phyloP scores from a whole-genome alignment of 1,140 invertebrate species.

The Pissodes strobi region DNA sequence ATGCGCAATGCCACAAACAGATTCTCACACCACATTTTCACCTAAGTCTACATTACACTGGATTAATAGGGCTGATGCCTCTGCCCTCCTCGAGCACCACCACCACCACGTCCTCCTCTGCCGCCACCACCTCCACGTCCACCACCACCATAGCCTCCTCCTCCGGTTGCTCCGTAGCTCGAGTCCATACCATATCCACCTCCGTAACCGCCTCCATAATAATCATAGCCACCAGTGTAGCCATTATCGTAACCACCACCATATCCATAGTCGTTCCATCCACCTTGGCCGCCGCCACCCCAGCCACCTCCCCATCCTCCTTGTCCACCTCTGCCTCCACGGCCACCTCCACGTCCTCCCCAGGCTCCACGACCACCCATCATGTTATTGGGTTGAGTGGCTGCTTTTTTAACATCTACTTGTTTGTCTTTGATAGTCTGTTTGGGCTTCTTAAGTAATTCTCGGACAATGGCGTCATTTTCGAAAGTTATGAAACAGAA shows the following conservation, averaged over 20 bases:
- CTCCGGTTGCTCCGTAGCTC: constrained; percentile 10
- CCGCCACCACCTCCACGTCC: constrained; percentile 12
- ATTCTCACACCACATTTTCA: constrained; percentile 32
- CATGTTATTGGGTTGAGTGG: constrained; percentile 32
- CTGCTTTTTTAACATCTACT: constrained; percentile 87
- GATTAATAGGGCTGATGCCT: constrained; percentile 34
- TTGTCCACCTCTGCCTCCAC: constrained; percentile 68
- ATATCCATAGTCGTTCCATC: constrained; percentile 15
- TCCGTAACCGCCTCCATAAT: constrained; percentile 9
- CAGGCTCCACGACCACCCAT: constrained; percentile 67
- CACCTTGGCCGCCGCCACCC: constrained; percentile 3
- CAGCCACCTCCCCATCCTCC: constrained; percentile 15
- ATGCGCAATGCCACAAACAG: constrained; percentile 10
- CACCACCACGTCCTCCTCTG: constrained; percentile 9
- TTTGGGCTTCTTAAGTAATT: constrained; percentile 84
- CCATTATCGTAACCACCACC: constrained; percentile 17
- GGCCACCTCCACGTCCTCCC: constrained; percentile 60
- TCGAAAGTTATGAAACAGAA: constrained; percentile 94
- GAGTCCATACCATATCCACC: constrained; percentile 16
- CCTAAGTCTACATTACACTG: constrained; percentile 23
- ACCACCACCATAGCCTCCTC: constrained; percentile 1
- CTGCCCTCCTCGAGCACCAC: constrained; percentile 29
- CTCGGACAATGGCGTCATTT: constrained; percentile 85
- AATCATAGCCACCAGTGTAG: constrained; percentile 2
- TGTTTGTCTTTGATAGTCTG: constrained; percentile 89